Base-by-base conservation (phyloP, 1,140 invertebrate genomes). In the Mizuhopecten yessoensis region DNA sequence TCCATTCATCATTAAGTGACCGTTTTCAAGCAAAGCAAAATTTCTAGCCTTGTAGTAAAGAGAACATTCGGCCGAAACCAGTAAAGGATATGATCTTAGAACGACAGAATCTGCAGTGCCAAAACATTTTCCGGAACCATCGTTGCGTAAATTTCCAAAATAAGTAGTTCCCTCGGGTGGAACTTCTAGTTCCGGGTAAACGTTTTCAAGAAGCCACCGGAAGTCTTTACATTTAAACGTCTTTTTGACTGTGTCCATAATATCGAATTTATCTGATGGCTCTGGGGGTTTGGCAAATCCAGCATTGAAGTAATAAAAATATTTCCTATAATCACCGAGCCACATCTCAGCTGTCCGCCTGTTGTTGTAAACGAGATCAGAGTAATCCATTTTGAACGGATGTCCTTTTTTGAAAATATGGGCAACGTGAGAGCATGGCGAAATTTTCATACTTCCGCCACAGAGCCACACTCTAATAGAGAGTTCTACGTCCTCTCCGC, bases 391-490 rank as follows among this genome's bases (percentile, higher is more conserved):
- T 20, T 86, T 33, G 34, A 88, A 91, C 0, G 88, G 87, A 39
- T 92, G 91, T 11, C 89, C 89, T 29, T 5, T 29, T 45, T 90
- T 92, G 96, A 99, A 99, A 29, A 99, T 97, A 96, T 99, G 99
- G 0, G 99, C 99, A 0, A 99, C 99, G 95, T 99, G 98, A 13
- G 99, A 99, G 96, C 99, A 99, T 0, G 99, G 98, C 0, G 98
- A 98, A 86, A 99, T 99, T 96, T 99, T 98, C 0, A 99, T 97
- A 87, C 97, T 97, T 0, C 99, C 99, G 0, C 99, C 99, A 95
- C 99, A 99, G 96, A 99, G 98, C 99, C 99, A 99, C 0, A 99
- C 98, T 95, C 99, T 97, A 95, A 99, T 99, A 23, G 98, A 99
- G 97, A 99, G 98, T 97, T 99, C 99, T 86, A 99, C 97, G 97